Evolutionary conservation across 2,797 vertebrate genomes (phyloP).

Genomic region (Propithecus perrieri): DNA sequence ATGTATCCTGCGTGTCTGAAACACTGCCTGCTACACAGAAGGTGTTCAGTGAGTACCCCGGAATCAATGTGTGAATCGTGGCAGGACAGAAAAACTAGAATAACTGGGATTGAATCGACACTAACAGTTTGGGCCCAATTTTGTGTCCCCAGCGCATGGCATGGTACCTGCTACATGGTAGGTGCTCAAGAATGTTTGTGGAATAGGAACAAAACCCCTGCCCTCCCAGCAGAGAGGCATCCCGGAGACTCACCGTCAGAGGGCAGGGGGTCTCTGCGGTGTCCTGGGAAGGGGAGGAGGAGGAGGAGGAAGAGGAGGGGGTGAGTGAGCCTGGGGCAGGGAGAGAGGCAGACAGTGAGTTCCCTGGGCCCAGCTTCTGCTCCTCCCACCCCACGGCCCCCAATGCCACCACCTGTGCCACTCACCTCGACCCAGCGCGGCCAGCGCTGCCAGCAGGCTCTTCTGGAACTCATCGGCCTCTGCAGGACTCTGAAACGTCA

Average conservation of each 20-base stretch:
- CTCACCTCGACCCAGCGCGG: constrained; percentile 91
- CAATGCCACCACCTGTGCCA: rapidly evolving
- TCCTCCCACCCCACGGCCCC: background rate
- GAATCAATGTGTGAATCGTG: background rate
- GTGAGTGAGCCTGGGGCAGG: constrained; percentile 79
- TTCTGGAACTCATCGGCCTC: constrained; percentile 94
- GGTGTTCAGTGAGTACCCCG: background rate
- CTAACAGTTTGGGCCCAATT: background rate
- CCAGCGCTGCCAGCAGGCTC: constrained; percentile 91
- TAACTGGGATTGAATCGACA: background rate
- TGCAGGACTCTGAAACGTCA: constrained; percentile 95
- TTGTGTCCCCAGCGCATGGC: background rate
- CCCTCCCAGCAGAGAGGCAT: background rate
- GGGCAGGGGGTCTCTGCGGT: constrained; percentile 76
- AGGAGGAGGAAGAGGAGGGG: constrained; percentile 79
- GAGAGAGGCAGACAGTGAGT: constrained; percentile 60
- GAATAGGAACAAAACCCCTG: background rate
- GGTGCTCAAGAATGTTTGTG: constrained; percentile 14
- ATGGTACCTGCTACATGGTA: background rate
- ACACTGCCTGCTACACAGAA: background rate
- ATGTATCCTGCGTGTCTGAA: constrained; percentile 29
- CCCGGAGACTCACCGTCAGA: constrained; percentile 73
- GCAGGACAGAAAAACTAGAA: background rate
- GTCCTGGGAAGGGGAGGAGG: constrained; percentile 81
- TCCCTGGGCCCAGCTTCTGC: background rate